These are phyloP conservation scores for Xanthia togata DNA, from an alignment of 2,888 invertebrate species.

Conservation along the genomic window DNA sequence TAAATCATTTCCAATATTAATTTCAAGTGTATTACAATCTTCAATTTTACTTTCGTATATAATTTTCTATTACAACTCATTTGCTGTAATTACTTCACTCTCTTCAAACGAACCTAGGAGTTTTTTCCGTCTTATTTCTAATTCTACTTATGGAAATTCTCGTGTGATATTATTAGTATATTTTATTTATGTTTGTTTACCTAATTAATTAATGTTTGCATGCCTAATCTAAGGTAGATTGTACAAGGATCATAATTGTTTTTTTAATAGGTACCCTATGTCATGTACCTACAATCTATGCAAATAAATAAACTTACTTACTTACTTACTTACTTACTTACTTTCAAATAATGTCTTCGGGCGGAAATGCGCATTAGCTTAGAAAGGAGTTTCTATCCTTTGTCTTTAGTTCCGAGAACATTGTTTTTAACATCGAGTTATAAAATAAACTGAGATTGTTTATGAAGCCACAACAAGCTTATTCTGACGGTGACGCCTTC, in stretches of 20 bases:
- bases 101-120: not conserved
- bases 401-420: conserved; percentile 51
- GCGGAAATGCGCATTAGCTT: conserved; percentile 71
- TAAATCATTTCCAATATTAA: not conserved
- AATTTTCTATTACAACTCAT: not conserved
- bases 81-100: not conserved
- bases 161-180: conserved; percentile 33
- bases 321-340: too few species aligned
- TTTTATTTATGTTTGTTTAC: conserved; percentile 40
- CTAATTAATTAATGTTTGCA: too few species aligned
- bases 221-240: too few species aligned
- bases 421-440: conserved; percentile 20
- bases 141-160: conserved; percentile 20
- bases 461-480: conserved; percentile 25
- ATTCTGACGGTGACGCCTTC: conserved; percentile 12
- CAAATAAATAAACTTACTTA: too few species aligned
- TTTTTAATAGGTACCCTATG: too few species aligned
- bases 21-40: not conserved
- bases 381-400: conserved; percentile 58
- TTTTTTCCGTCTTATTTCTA: conserved; percentile 5
- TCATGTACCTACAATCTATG: too few species aligned
- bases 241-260: too few species aligned
- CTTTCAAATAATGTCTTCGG: conserved; percentile 45
- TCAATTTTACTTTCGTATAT: not conserved
- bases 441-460: conserved; percentile 46